Evolutionary conservation across 2,888 invertebrate species (phyloP), one percentile per base, ranked within the genome.

Genomic region (Zelleria hepariella): DNA sequence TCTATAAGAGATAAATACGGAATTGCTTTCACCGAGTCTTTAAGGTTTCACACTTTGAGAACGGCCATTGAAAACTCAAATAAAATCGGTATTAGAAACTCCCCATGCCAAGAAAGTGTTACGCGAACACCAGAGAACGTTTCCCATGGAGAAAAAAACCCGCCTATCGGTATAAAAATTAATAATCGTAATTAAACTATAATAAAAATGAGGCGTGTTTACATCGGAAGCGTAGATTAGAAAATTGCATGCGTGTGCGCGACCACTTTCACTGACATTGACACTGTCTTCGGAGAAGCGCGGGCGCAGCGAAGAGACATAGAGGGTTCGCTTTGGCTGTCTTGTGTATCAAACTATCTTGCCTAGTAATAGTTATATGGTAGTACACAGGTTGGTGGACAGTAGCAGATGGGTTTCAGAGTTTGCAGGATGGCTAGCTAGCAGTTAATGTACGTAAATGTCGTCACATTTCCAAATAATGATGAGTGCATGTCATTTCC

Each of bases 181-280:
- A 51, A 51, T 23, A 51, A 20, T 23, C 20, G 51, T 20, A 55
- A 55, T 55, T 27, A 32, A 32, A 26, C 20, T 55, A n/a, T 55
- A 42, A 15, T 55, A 52, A 55, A 51, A 51, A 27, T 54, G 47
- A 24, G 53, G n/a, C 21, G 21, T 32, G 58, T 54, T 47, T 5
- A 20, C 51, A 20, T 58, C 53, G 75, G 77, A 76, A 74, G 74
- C 73, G 68, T 63, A 67, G 71, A 78, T 79, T 81, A 80, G 80
- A 78, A 80, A 80, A 81, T 74, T 70, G 71, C 72, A 71, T 64
- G 65, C 63, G 76, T 74, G 70, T 42, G 49, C 70, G 67, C 68
- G 68, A 66, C 68, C 66, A 82, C 84, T 85, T 85, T 86, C 83
- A 78, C 83, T 79, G 77, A 71, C 77, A 75, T 75, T 76, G 77